These are phyloP conservation scores for Coluber constrictor DNA, from an alignment of 2,797 vertebrate genomes.

Conservation along the genomic window DNA sequence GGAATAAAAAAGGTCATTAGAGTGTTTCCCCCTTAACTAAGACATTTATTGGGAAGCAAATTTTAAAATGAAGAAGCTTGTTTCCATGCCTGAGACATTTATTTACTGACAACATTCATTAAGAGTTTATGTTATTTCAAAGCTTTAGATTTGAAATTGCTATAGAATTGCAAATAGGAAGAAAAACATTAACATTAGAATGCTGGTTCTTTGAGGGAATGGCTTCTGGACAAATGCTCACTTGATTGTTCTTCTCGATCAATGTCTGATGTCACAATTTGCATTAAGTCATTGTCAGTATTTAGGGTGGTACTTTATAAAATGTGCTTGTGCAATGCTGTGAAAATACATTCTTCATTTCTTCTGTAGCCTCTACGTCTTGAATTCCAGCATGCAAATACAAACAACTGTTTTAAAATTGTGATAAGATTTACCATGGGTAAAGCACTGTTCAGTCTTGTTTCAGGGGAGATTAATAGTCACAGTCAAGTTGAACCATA, in stretches of 20 bases:
- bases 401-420: constrained; percentile 26
- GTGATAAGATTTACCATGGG: rapidly evolving
- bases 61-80: neutral
- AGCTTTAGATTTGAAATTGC: neutral
- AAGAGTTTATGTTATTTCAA: neutral
- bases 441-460: neutral
- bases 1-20: constrained; percentile 23
- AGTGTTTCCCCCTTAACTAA: neutral
- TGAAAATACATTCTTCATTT: neutral
- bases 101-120: neutral
- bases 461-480: neutral
- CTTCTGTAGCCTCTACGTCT: neutral
- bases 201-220: neutral
- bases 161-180: neutral
- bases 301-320: constrained; percentile 27
- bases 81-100: neutral
- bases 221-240: constrained; percentile 36
- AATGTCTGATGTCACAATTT: constrained; percentile 6
- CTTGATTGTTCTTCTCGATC: constrained; percentile 31
- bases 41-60: constrained; percentile 33
- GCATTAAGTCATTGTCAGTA: constrained; percentile 23
- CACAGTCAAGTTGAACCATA: neutral
- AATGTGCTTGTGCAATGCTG: constrained; percentile 34
- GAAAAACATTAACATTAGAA: rapidly evolving
- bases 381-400: constrained; percentile 3